Conservation (phyloP, 1,140 invertebrate genomes). For the Drosophila watanabei region DNA sequence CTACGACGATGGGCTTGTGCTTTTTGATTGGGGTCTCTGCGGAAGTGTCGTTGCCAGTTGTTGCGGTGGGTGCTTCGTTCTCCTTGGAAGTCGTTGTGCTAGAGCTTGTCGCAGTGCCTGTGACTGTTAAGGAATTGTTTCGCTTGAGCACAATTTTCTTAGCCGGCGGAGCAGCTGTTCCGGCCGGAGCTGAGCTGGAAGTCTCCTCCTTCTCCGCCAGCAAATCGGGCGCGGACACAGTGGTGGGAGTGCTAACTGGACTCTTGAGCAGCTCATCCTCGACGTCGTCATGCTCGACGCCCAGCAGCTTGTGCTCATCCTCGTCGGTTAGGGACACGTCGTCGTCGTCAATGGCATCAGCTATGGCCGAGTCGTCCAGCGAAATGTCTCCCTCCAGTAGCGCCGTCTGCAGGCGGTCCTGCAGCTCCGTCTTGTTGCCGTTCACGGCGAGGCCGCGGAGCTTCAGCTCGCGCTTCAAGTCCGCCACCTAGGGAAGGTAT, state of each 20-base stretch:
- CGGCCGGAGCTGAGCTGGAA: background rate
- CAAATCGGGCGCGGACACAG: conserved; percentile 43
- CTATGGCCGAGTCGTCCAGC: conserved; percentile 86
- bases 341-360: conserved; percentile 83
- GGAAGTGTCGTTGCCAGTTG: conserved; percentile 3
- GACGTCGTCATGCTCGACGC: conserved; percentile 71
- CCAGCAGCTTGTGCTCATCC: conserved; percentile 71
- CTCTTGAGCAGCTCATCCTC: conserved; percentile 77
- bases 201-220: conserved; percentile 21
- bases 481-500: conserved; percentile 87
- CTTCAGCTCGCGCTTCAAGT: conserved; percentile 93
- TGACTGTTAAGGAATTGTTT: conserved; percentile 81
- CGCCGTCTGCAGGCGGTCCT: conserved; percentile 90
- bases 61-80: conserved; percentile 48
- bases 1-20: conserved; percentile 58
- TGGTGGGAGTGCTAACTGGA: conserved; percentile 66
- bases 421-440: conserved; percentile 93
- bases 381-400: conserved; percentile 87
- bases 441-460: conserved; percentile 90
- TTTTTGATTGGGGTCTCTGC: conserved; percentile 34
- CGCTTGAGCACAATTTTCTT: conserved; percentile 90
- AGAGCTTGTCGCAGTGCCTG: conserved; percentile 24
- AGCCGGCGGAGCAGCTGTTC: conserved; percentile 14
- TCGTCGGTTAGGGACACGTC: conserved; percentile 77
- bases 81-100: conserved; percentile 53